A percentile compares a stretch with the other conserved stretches of the same genome.
phyloP scores from a whole-genome alignment of 2,797 vertebrate species.

The Hippoglossus hippoglossus region DNA sequence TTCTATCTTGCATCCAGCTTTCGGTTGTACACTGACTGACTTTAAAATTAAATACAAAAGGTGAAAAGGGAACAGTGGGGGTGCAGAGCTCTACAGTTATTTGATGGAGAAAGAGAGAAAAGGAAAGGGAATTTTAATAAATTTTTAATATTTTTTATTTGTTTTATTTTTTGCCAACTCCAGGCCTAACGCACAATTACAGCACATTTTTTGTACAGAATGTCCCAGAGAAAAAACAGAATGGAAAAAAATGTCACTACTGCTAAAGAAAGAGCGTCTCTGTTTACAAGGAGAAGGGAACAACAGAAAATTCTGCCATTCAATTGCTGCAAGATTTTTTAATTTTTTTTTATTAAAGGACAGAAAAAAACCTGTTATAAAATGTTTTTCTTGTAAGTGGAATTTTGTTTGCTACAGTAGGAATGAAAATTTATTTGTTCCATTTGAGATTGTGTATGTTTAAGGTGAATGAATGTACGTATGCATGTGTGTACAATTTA shows the following conservation, averaged over 20 bases:
- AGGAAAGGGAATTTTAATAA: constrained; percentile 84
- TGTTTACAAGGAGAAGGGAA: constrained; percentile 88
- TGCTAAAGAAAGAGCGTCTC: constrained; percentile 89
- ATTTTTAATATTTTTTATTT: constrained; percentile 80
- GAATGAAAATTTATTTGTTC: constrained; percentile 87
- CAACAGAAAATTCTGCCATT: constrained; percentile 89
- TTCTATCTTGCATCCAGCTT: constrained; percentile 99
- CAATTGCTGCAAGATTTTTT: constrained; percentile 88
- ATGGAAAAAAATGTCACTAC: constrained; percentile 90
- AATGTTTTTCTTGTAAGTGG: constrained; percentile 87
- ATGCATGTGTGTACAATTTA: constrained; percentile 77
- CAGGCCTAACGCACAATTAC: constrained; percentile 97
- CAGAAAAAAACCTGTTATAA: constrained; percentile 89
- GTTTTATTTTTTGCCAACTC: constrained; percentile 91
- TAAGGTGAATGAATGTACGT: constrained; percentile 67
- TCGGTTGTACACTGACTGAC: constrained; percentile 99
- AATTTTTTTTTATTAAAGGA: constrained; percentile 85
- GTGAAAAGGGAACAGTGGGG: constrained; percentile 91
- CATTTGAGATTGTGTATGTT: constrained; percentile 75
- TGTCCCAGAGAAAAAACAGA: constrained; percentile 89
- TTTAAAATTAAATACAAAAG: constrained; percentile 99
- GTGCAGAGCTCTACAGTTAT: constrained; percentile 96
- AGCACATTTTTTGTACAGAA: constrained; percentile 96
- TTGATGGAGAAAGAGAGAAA: constrained; percentile 88
- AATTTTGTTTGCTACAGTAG: constrained; percentile 89